Evolutionary conservation across 2,113 vertebrate genomes (phyloP), one percentile per base, ranked within the genome.

Genomic region (Heloderma charlesbogerti): DNA sequence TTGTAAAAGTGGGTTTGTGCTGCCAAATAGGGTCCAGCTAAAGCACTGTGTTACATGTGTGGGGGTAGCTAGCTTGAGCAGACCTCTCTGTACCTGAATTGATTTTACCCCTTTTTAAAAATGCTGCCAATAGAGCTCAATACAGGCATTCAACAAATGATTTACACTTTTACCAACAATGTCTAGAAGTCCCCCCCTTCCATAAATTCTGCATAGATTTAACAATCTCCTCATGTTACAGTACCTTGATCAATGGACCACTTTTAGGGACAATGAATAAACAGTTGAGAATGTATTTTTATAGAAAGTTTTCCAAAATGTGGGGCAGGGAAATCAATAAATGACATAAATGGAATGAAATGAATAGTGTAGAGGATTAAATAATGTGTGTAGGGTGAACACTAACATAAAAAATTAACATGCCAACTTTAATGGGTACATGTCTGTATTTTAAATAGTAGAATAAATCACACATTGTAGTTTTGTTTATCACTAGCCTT

Each of bases 41-140:
- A 88, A 90, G 77, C 85, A n/a, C 69, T 90, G 71, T 89, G 95
- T 88, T 93, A 60, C 31, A 91, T 88, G 88, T 8, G 67, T 84
- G 45, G 77, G 7, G 40, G 29, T 45, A 27, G 79, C 90, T 78
- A 77, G 57, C 89, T 94, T 94, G 86, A 94, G 71, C 60, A 93
- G 94, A 89, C 16, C 88, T 91, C 92, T 96, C 91, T 91, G 93
- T 90, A 93, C 25, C 89, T 83, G 54, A 40, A 54, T 79, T 37
- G 86, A 88, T 48, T 91, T 88, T 86, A 92, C 94, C 25, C 90
- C 94, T 95, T 91, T 90, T 48, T 94, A 94, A 95, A 95, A 96
- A 95, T 90, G 86, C 2, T 79, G 60, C 27, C 77, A 87, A 29
- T 31, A 94, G 89, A 57, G n/a, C 43, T 92, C 43, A 66, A 9